Evolutionary conservation across 2,888 invertebrate species (phyloP).

Genomic region (Nemotelus nigrinus): DNA sequence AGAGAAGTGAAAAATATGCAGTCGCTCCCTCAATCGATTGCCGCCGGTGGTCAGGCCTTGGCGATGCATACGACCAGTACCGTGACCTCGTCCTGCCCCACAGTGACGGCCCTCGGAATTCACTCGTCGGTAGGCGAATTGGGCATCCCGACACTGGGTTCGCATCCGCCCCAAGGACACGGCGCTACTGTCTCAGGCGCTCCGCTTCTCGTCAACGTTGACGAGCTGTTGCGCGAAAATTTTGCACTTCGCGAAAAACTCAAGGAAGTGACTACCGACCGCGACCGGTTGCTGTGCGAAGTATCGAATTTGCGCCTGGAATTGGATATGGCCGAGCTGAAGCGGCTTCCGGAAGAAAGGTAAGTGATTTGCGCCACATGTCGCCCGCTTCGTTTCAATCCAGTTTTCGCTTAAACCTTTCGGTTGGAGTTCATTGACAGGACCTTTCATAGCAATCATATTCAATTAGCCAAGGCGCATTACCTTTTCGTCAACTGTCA

Average conservation of each 20-base stretch:
- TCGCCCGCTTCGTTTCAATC: no score
- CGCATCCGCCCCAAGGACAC: conserved; percentile 13
- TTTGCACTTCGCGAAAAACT: conserved; percentile 59
- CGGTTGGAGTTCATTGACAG: no score
- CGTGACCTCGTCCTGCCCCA: neutral
- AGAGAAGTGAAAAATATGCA: conserved; percentile 11
- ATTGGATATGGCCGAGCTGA: conserved; percentile 64
- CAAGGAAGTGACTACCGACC: conserved; percentile 61
- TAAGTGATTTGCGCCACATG: conserved; percentile 55
- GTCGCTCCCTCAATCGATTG: conserved; percentile 1
- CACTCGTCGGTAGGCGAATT: conserved; percentile 23
- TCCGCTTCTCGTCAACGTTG: conserved; percentile 52
- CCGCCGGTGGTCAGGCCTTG: neutral
- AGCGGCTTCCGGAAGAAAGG: conserved; percentile 63
- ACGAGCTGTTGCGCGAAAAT: conserved; percentile 62
- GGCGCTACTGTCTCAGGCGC: conserved; percentile 16
- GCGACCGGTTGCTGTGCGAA: conserved; percentile 63
- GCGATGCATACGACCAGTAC: conserved; percentile 1
- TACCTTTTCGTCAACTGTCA: no score
- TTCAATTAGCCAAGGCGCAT: no score
- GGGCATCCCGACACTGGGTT: conserved; percentile 9
- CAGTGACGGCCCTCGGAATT: neutral
- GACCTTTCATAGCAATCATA: no score
- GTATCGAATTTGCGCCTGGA: conserved; percentile 63
- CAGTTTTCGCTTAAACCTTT: no score